Percentiles rank a stretch among this genome's conserved stretches.
phyloP scores from a whole-genome alignment of 2,888 invertebrate genomes.

The Phrixothrix hirtus region DNA sequence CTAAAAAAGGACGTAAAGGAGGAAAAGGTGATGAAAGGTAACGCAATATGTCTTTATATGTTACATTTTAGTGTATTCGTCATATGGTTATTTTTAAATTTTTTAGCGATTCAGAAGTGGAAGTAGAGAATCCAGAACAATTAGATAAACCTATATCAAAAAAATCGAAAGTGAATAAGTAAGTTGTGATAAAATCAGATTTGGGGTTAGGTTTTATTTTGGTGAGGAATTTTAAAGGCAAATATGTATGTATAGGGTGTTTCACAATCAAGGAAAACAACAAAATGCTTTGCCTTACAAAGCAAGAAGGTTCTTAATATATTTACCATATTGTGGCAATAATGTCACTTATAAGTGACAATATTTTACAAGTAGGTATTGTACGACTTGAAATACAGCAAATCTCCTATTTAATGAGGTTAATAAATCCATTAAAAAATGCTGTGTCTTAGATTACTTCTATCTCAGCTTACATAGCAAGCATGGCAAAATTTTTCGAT shows the following conservation, averaged over 20 bases:
- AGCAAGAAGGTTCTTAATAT: no score
- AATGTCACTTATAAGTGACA: no score
- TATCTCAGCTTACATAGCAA: no score
- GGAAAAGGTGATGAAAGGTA: conserved; percentile 75
- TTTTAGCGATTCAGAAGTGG: conserved; percentile 67
- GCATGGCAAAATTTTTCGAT: no score
- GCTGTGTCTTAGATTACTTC: no score
- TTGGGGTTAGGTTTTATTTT: no score
- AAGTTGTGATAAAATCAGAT: no score
- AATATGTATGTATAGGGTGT: not conserved
- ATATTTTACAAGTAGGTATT: not conserved
- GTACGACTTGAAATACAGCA: not conserved
- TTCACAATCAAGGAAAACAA: no score
- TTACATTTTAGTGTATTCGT: conserved; percentile 26
- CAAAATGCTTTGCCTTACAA: no score
- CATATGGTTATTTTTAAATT: conserved; percentile 24
- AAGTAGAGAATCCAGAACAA: conserved; percentile 45
- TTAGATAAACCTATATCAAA: conserved; percentile 46
- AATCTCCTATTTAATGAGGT: not conserved
- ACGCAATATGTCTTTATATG: conserved; percentile 50
- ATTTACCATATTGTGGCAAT: no score
- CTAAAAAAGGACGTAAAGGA: conserved; percentile 81
- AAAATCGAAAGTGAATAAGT: conserved; percentile 49
- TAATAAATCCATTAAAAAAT: no score
- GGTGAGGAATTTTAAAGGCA: conserved; percentile 41